Evolutionary conservation across 2,113 vertebrate species (phyloP).

Genomic region (Erythrocercus mccallii): DNA sequence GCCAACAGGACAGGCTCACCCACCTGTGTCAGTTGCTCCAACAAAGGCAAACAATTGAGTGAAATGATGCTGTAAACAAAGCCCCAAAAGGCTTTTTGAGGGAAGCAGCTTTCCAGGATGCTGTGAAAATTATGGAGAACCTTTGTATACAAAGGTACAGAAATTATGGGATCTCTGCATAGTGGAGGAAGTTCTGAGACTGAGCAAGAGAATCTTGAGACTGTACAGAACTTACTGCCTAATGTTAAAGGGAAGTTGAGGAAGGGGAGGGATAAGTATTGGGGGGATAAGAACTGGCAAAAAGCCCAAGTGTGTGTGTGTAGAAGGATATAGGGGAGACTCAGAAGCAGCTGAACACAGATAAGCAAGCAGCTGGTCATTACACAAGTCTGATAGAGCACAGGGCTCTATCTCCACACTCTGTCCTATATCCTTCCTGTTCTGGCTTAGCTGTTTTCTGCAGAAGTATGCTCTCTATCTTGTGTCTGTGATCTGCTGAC

Average conservation of each 20-base stretch:
- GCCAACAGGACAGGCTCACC: background rate
- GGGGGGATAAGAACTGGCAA: background rate
- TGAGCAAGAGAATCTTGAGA: background rate
- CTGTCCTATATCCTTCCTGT: background rate
- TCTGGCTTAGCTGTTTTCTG: background rate
- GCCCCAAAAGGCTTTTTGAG: background rate
- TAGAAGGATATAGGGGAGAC: background rate
- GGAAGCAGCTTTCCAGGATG: background rate
- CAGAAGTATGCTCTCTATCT: background rate
- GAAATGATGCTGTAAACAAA: background rate
- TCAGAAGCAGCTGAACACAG: background rate
- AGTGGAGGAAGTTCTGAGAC: background rate
- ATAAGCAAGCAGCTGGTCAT: background rate
- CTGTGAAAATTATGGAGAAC: background rate
- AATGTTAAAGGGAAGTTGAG: background rate
- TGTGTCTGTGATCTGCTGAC: background rate
- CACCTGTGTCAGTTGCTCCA: background rate
- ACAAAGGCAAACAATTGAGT: background rate
- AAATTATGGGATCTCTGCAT: background rate
- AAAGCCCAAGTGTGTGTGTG: background rate
- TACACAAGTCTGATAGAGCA: background rate
- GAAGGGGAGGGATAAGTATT: background rate
- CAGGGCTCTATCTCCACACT: background rate
- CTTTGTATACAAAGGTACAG: background rate
- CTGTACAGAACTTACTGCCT: background rate